These are phyloP conservation scores for Coleophora deauratella DNA, from an alignment of 2,888 invertebrate species.

Conservation along the genomic window DNA sequence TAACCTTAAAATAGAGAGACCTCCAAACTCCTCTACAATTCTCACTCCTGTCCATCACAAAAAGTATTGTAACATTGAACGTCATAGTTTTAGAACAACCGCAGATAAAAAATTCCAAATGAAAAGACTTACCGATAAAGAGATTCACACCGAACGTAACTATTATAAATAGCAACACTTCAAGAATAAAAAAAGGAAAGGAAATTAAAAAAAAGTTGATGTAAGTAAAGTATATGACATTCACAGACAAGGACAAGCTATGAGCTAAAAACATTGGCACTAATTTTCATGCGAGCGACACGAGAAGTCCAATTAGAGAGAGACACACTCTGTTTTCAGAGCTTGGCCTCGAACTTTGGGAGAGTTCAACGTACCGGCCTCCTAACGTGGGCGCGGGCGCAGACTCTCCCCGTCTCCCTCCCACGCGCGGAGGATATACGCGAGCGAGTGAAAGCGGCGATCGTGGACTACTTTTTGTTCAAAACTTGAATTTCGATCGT, in stretches of 20 bases:
- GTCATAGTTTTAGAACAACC: too few relatives aligned
- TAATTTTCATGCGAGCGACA: slow-evolving; percentile 12
- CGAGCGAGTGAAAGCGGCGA: slow-evolving; percentile 31
- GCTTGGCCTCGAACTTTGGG: slow-evolving; percentile 31
- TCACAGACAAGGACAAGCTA: slow-evolving; percentile 22
- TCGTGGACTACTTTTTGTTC: slow-evolving; percentile 61
- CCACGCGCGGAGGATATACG: slow-evolving; percentile 14
- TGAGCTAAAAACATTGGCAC: slow-evolving; percentile 10
- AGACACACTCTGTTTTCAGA: slow-evolving; percentile 37
- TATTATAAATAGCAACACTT: too few relatives aligned
- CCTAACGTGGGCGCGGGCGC: slow-evolving; percentile 62
- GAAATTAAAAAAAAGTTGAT: too few relatives aligned
- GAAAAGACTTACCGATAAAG: too few relatives aligned
- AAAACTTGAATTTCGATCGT: slow-evolving; percentile 65
- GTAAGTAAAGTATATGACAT: background rate
- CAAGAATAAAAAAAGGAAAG: too few relatives aligned
- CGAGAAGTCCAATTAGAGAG: slow-evolving; percentile 30
- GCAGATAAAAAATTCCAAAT: too few relatives aligned
- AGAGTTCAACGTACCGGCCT: slow-evolving; percentile 66
- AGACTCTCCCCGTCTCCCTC: slow-evolving; percentile 33
- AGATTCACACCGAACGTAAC: too few relatives aligned
- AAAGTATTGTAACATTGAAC: too few relatives aligned
- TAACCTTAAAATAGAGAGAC: too few relatives aligned
- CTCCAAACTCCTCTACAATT: too few relatives aligned
- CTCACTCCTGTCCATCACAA: too few relatives aligned